Conservation (phyloP, 1,140 invertebrate genomes). For the Cepaea nemoralis region DNA sequence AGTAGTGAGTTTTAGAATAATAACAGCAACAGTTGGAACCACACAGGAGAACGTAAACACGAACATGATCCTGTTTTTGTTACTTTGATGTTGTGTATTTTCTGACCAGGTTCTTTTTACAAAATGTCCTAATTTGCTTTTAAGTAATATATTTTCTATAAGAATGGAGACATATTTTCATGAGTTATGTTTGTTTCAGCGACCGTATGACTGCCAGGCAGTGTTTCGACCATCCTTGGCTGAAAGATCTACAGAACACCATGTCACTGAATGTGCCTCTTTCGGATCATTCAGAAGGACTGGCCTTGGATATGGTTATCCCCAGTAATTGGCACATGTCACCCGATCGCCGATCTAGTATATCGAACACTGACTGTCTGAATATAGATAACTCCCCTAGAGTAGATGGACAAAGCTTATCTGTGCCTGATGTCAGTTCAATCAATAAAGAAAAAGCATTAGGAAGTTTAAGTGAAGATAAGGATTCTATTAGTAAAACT, state of each 20-base stretch:
- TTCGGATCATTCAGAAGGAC: slow-evolving; percentile 38
- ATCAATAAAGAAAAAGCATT: neutral
- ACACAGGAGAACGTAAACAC: too few relatives aligned
- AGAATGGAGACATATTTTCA: too few relatives aligned
- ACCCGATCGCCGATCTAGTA: slow-evolving; percentile 36
- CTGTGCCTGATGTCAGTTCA: neutral
- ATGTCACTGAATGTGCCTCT: slow-evolving; percentile 41
- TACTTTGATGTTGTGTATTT: too few relatives aligned
- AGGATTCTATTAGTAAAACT: slow-evolving; percentile 34
- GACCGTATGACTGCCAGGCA: slow-evolving; percentile 77
- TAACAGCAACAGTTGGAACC: too few relatives aligned
- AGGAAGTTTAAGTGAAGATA: slow-evolving; percentile 31
- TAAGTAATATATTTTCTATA: too few relatives aligned
- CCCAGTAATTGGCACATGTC: slow-evolving; percentile 47
- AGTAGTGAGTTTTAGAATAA: too few relatives aligned
- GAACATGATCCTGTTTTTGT: too few relatives aligned
- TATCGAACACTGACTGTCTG: neutral
- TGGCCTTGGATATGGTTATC: slow-evolving; percentile 44
- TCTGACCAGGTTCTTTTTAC: too few relatives aligned
- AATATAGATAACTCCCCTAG: neutral
- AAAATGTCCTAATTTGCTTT: too few relatives aligned
- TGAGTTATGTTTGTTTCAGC: too few relatives aligned
- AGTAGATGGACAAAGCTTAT: neutral
- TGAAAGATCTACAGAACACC: slow-evolving; percentile 41
- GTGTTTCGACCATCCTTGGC: slow-evolving; percentile 79